phyloP scores from a whole-genome alignment of 1,140 invertebrate genomes.

The Eriocheir sinensis region DNA sequence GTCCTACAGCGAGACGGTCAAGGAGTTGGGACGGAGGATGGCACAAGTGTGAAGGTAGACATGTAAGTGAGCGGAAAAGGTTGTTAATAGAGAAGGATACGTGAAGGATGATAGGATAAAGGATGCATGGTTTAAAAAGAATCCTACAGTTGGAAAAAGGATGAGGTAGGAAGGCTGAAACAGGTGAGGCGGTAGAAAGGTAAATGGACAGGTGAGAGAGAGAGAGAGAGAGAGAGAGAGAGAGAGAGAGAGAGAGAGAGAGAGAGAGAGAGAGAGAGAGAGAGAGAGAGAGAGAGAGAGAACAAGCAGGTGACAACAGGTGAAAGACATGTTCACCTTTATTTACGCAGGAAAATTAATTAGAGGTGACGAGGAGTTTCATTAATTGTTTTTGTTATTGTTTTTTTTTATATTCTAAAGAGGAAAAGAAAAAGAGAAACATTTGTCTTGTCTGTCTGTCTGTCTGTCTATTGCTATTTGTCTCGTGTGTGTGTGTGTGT shows the following conservation, averaged over 20 bases:
- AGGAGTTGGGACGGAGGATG: too few species aligned
- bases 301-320: background rate
- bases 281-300: background rate
- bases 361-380: background rate
- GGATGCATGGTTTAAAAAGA: too few species aligned
- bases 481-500: conserved; percentile 11
- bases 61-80: too few species aligned
- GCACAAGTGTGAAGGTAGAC: too few species aligned
- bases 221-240: background rate
- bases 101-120: too few species aligned
- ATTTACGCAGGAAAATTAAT: too few species aligned
- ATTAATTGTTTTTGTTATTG: background rate
- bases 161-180: background rate
- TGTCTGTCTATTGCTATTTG: background rate
- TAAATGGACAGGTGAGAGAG: background rate
- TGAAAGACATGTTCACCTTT: too few species aligned
- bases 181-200: background rate
- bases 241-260: background rate
- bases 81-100: too few species aligned
- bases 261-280: background rate
- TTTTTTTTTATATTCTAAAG: background rate
- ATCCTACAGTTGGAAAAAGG: too few species aligned
- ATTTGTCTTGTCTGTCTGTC: background rate
- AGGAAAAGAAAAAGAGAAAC: background rate
- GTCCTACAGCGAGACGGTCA: too few species aligned